Percentiles rank a stretch among this genome's conserved stretches.
Evolutionary conservation across 1,140 invertebrate genomes (phyloP).

Genomic region (Trinorchestia longiramus): DNA sequence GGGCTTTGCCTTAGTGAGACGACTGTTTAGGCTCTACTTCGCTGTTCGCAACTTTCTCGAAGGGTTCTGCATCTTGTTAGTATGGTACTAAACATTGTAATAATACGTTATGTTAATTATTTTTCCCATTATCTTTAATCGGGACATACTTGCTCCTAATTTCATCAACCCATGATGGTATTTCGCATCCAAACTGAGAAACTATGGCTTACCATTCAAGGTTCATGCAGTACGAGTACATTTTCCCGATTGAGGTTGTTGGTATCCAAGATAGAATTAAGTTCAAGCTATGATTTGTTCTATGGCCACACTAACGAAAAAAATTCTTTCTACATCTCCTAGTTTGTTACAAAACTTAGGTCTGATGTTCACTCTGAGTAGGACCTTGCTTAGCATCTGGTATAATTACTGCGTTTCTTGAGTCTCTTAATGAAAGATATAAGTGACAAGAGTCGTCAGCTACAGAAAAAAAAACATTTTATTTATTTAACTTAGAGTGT

Average conservation of each 20-base stretch:
- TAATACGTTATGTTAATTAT: neutral
- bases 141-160: neutral
- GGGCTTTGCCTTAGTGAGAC: slow-evolving; percentile 34
- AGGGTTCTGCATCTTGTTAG: neutral
- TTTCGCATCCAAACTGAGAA: neutral
- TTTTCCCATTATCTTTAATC: no score
- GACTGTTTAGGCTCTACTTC: neutral
- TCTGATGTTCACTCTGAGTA: neutral
- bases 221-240: neutral
- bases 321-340: neutral
- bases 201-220: neutral
- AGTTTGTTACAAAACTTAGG: neutral
- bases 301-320: neutral
- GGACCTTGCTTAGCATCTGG: neutral
- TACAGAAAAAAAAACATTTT: neutral
- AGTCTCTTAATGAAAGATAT: neutral
- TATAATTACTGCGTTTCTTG: neutral
- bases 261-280: neutral
- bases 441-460: no score
- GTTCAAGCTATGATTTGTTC: neutral
- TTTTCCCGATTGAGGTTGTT: no score
- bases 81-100: neutral
- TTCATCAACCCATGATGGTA: neutral
- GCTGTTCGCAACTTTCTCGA: neutral
- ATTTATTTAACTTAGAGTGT: neutral